Evolutionary conservation across 1,140 invertebrate species (phyloP), one percentile per base, ranked within the genome.

Genomic region (Hypsibius dujardini): DNA sequence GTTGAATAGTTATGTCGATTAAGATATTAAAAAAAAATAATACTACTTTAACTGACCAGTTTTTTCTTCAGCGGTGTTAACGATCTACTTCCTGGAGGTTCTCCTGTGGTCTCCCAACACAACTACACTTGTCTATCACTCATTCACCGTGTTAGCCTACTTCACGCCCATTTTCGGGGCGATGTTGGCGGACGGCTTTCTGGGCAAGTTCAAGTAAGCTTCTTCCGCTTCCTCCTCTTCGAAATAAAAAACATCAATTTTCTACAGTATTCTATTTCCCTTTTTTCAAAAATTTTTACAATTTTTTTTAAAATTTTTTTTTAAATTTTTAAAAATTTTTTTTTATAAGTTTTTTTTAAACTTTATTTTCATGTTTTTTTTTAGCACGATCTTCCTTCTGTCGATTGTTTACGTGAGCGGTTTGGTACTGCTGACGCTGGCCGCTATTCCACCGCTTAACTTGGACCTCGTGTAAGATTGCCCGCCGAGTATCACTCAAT

Each of bases 141-240:
- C 82, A 0, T 95, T 93, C 77, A 82, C 84, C 3, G 88, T 87
- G 80, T 78, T 90, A n/a, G 88, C 88, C 40, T 95, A 92, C 76
- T 87, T 92, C 76, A 90, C 88, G 47, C 90, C 91, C 0, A 73
- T 95, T 7, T 76, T 93, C 46, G 92, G 92, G 0, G 90, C 90
- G 0, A 87, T 94, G 70, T 74, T 94, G 15, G 90, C 92, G 0
- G 92, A 96, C 78, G 88, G 89, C 46, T 86, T 84, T 74, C 80
- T 94, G 0, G 92, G 91, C 72, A 90, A 90, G 80, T 94, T 88
- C 78, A 85, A 83, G 80, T 87, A 76, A 76, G 75, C 28, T 28
- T 28, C 28, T 28, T 28, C 28, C 28, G 28, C 28, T 28, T 28
- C 28, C 28, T 28, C 28, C 28, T 28, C 28, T 28, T 28, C 28